Base-by-base conservation (phyloP, 2,113 vertebrate genomes). In the Megaceryle torquata region DNA sequence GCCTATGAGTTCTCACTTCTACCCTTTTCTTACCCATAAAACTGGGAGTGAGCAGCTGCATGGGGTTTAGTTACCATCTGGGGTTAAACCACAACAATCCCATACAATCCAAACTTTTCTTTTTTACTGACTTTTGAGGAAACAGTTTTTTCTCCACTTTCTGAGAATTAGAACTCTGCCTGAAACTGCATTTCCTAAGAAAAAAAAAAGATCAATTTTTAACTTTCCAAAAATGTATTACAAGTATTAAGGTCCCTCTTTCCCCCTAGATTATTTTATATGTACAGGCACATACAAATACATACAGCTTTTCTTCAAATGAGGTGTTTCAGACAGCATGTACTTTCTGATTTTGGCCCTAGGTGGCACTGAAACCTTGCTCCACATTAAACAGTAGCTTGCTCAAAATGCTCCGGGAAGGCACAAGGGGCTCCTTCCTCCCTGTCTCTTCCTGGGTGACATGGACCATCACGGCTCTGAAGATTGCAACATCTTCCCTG, bases 301-400 rank as follows among this genome's bases (percentile, higher is more conserved):
- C 1, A 59, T 4, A 22, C 6, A 39, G 3, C 18, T 26, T 53
- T 17, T 39, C 16, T 10, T 21, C 48, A 72, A 86, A 17, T 24
- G n/a, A 46, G 60, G 11, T 13, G 19, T 8, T 75, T 48, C 67
- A 48, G 20, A 29, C 0, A 43, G 37, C 41, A 22, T 89, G 93
- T 10, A 79, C 64, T 96, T 96, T 77, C 84, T 28, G 48, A 16
- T 71, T 60, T 33, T 35, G 51, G 80, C 97, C 91, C 96, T 98
- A 97, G 97, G 90, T 97, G 96, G 97, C 97, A 97, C 92, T 67
- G 91, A 77, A 13, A 96, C 83, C 76, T 85, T 43, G 79, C 53
- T 61, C 43, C 93, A 92, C 69, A 44, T 13, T 18, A 48, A 63
- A 82, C 61, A 46, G 41, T 1, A 8, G 4, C 12, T 78, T 46